Conservation (phyloP, 2,888 invertebrate genomes). For the Trilocha varians region DNA sequence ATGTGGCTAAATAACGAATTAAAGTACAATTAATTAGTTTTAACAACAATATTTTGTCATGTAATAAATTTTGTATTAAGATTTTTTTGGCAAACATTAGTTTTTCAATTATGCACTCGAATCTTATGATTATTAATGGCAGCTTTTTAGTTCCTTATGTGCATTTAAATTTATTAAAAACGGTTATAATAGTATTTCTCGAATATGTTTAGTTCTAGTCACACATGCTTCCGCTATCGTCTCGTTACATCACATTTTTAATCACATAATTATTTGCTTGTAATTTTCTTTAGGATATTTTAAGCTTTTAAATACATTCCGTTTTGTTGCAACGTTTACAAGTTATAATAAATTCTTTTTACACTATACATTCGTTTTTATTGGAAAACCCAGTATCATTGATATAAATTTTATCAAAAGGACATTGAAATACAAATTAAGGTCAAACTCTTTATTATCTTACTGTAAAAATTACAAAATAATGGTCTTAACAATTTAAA, state of each 20-base stretch:
- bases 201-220: conserved; percentile 56
- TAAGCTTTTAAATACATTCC: conserved; percentile 41
- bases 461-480: conserved; percentile 44
- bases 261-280: conserved; percentile 37
- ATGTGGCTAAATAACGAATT: neutral
- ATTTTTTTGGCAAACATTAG: too few relatives aligned
- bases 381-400: too few relatives aligned
- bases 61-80: too few relatives aligned
- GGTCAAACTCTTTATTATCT: conserved; percentile 37
- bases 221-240: conserved; percentile 45
- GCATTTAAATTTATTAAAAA: conserved; percentile 40
- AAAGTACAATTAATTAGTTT: neutral
- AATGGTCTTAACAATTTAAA: conserved; percentile 29
- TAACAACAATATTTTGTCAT: neutral
- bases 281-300: conserved; percentile 22
- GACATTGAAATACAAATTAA: too few relatives aligned
- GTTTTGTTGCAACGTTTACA: conserved; percentile 41
- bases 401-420: too few relatives aligned
- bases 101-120: neutral
- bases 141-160: conserved; percentile 39
- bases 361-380: conserved; percentile 14
- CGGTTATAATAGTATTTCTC: conserved; percentile 31
- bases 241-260: conserved; percentile 43
- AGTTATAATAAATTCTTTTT: conserved; percentile 37
- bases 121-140: neutral